A percentile compares a stretch with the other conserved stretches of the same genome.
These are phyloP conservation scores for Psilopsiagon aurifrons DNA, from an alignment of 2,113 vertebrate genomes.

Conservation along the genomic window DNA sequence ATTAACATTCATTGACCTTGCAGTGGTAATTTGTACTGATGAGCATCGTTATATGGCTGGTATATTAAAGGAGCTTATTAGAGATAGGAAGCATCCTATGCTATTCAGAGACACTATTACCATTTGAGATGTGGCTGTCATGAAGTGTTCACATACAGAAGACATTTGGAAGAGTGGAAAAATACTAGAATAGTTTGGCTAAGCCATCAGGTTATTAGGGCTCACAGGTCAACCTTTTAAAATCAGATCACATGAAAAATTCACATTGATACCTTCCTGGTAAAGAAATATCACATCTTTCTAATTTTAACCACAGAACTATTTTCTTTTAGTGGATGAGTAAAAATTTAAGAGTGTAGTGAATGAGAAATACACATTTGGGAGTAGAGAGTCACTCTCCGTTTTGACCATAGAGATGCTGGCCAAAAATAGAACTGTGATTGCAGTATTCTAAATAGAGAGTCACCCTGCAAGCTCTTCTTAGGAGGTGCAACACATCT, in stretches of 20 bases:
- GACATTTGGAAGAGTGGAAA: constrained; percentile 46
- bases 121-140: constrained; percentile 37
- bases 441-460: constrained; percentile 62
- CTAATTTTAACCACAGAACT: background rate
- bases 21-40: constrained; percentile 44
- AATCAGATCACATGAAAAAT: background rate
- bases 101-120: constrained; percentile 30
- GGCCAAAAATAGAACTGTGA: constrained; percentile 60
- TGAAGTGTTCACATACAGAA: constrained; percentile 19
- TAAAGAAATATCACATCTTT: background rate
- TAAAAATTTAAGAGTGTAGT: constrained; percentile 25
- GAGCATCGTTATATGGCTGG: constrained; percentile 47
- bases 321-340: constrained; percentile 9
- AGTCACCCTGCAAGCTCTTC: constrained; percentile 64
- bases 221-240: constrained; percentile 10
- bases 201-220: constrained; percentile 4
- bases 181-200: constrained; percentile 29
- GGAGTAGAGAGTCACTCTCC: constrained; percentile 25
- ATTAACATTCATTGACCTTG: constrained; percentile 55
- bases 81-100: constrained; percentile 5
- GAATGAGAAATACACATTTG: constrained; percentile 24
- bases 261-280: background rate
- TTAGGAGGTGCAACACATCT: constrained; percentile 68
- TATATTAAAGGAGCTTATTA: constrained; percentile 59
- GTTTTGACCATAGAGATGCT: constrained; percentile 43